Evolutionary conservation across 2,888 invertebrate species (phyloP).

Genomic region (Candidula unifasciata): DNA sequence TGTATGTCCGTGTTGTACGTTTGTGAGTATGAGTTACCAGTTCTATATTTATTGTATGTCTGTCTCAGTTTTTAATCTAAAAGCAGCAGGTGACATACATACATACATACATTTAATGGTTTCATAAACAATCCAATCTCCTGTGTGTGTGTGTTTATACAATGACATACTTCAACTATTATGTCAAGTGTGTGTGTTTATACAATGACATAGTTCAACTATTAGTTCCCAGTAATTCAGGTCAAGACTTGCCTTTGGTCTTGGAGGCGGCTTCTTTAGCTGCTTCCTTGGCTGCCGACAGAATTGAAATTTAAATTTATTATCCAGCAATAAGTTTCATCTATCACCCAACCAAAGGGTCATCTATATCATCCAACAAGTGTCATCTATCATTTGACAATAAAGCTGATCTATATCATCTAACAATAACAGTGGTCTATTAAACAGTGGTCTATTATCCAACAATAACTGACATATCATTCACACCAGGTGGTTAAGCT

Average conservation of each 20-base stretch:
- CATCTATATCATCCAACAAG: too few relatives aligned
- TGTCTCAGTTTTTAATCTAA: neutral
- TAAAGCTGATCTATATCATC: too few relatives aligned
- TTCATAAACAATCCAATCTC: neutral
- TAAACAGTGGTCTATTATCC: too few relatives aligned
- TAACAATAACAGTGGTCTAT: too few relatives aligned
- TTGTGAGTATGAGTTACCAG: too few relatives aligned
- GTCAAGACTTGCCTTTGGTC: conserved; percentile 58
- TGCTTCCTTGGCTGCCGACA: conserved; percentile 55
- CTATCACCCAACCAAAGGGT: too few relatives aligned
- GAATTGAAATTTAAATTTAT: neutral
- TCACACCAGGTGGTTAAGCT: too few relatives aligned
- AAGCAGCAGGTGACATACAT: neutral
- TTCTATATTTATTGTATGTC: too few relatives aligned
- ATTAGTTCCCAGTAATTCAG: neutral
- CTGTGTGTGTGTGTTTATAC: neutral
- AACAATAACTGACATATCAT: too few relatives aligned
- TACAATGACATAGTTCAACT: neutral
- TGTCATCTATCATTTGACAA: too few relatives aligned
- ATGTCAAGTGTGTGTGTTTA: neutral
- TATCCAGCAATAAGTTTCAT: neutral
- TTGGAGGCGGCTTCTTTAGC: conserved; percentile 55
- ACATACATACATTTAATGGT: neutral
- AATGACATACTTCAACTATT: neutral
- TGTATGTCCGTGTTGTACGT: too few relatives aligned